Conservation (phyloP, 1,140 invertebrate species). For the Drosophila albomicans region DNA sequence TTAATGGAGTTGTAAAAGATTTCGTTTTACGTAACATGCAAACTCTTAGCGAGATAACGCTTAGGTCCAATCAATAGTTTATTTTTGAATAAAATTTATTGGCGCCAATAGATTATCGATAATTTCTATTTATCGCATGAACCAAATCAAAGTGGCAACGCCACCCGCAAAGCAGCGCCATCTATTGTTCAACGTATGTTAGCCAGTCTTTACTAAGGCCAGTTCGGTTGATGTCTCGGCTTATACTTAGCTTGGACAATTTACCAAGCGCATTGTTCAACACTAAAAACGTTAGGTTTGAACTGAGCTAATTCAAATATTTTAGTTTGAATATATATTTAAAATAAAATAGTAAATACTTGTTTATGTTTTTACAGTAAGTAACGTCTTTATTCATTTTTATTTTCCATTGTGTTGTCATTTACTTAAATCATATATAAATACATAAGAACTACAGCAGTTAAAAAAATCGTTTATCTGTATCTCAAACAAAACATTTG, state of each 20-base stretch:
- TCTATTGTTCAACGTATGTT: not conserved
- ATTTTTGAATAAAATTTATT: not conserved
- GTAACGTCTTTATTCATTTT: slow-evolving; percentile 55
- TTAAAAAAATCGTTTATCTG: slow-evolving; percentile 31
- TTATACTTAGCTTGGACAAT: not conserved
- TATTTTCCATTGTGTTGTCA: slow-evolving; percentile 32
- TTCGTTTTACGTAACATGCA: too few species aligned
- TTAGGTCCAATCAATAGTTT: too few species aligned
- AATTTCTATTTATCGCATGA: not conserved
- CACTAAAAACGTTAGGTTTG: not conserved
- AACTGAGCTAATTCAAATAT: too few species aligned
- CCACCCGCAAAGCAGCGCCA: not conserved
- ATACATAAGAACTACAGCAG: slow-evolving; percentile 43
- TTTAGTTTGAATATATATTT: not conserved
- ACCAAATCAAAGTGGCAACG: not conserved
- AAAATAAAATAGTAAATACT: not conserved
- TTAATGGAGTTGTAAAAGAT: not conserved
- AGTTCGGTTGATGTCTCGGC: not conserved
- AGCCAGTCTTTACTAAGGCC: not conserved
- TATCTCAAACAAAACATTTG: slow-evolving; percentile 11
- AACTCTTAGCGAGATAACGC: too few species aligned
- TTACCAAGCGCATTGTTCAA: not conserved
- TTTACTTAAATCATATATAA: slow-evolving; percentile 42
- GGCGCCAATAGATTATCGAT: not conserved
- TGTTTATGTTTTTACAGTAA: slow-evolving; percentile 37